Evolutionary conservation across 2,888 invertebrate species (phyloP).

Genomic region (Apamea monoglypha): DNA sequence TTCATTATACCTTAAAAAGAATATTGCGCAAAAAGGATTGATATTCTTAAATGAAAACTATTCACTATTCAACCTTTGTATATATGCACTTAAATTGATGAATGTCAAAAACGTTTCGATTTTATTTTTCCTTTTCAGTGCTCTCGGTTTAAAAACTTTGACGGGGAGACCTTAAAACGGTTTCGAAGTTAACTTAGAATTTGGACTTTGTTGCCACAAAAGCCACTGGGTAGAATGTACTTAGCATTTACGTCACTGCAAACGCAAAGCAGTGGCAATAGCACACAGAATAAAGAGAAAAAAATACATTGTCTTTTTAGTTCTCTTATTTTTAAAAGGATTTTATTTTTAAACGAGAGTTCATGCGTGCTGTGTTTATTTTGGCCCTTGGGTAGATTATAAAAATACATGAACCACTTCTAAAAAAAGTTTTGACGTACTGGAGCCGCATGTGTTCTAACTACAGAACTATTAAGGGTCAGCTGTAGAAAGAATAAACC

Average conservation of each 20-base stretch:
- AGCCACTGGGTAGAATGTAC: constrained; percentile 10
- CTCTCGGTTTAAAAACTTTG: constrained; percentile 27
- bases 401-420: not conserved
- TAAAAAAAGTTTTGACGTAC: not conserved
- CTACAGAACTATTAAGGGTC: not conserved
- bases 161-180: constrained; percentile 26
- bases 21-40: not conserved
- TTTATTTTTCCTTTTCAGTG: constrained; percentile 9
- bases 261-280: constrained; percentile 13
- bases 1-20: not conserved
- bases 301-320: constrained; percentile 5
- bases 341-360: not conserved
- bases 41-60: not conserved
- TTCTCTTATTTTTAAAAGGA: not conserved
- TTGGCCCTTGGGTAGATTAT: not conserved
- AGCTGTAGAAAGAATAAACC: not conserved
- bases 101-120: constrained; percentile 1
- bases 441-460: not conserved
- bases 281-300: not conserved
- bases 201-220: constrained; percentile 29
- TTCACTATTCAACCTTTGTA: not conserved
- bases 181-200: constrained; percentile 34
- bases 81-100: not conserved
- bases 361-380: not conserved
- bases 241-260: constrained; percentile 28